A percentile compares a stretch with the other conserved stretches of the same genome.
Evolutionary conservation across 2,113 vertebrate species (phyloP).

Genomic region (Lota lota): DNA sequence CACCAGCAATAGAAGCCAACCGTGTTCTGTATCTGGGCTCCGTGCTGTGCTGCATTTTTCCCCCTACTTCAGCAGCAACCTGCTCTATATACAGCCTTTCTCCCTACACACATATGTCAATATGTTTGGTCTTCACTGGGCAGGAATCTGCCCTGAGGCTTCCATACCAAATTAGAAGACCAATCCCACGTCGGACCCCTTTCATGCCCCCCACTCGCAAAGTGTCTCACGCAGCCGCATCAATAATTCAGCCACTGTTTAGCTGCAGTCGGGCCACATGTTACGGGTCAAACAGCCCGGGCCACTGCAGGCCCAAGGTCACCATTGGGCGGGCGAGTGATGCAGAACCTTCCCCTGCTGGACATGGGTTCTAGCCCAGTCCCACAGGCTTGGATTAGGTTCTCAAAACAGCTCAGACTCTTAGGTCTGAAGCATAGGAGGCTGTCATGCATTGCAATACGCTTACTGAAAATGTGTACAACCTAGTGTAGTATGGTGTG

Average conservation of each 20-base stretch:
- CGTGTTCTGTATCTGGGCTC: too few relatives aligned
- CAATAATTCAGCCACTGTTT: slow-evolving; percentile 75
- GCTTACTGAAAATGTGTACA: too few relatives aligned
- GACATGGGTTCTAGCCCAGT: too few relatives aligned
- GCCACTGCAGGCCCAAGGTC: too few relatives aligned
- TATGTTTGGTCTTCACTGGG: slow-evolving; percentile 72
- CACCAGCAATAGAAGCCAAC: too few relatives aligned
- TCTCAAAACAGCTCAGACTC: too few relatives aligned
- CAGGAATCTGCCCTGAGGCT: slow-evolving; percentile 72
- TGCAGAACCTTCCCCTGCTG: too few relatives aligned
- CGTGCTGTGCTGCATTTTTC: too few relatives aligned
- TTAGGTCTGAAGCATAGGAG: too few relatives aligned
- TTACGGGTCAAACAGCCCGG: slow-evolving; percentile 36
- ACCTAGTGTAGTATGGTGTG: too few relatives aligned
- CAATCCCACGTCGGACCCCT: slow-evolving; percentile 69
- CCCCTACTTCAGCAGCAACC: background rate
- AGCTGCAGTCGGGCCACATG: slow-evolving; percentile 65
- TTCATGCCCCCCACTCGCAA: slow-evolving; percentile 70
- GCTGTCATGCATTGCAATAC: too few relatives aligned
- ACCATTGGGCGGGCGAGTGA: background rate
- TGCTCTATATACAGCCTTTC: slow-evolving; percentile 55
- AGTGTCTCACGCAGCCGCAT: slow-evolving; percentile 61
- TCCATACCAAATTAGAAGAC: slow-evolving; percentile 72
- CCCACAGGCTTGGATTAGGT: too few relatives aligned
- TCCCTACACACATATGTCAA: slow-evolving; percentile 67